phyloP scores from a whole-genome alignment of 2,113 vertebrate species.

The Recurvirostra avosetta region DNA sequence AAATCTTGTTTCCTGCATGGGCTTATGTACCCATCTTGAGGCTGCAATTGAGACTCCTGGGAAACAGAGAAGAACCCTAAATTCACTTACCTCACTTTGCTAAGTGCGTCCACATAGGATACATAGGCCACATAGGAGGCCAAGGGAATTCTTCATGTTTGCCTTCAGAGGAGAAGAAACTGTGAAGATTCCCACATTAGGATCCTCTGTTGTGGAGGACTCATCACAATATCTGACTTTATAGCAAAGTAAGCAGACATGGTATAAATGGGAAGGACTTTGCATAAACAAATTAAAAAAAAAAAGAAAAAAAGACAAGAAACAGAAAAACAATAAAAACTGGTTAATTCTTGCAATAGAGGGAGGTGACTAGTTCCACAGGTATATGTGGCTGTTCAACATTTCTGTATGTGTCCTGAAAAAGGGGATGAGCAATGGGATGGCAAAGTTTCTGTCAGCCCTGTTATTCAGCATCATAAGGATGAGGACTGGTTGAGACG shows the following conservation, averaged over 20 bases:
- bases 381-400: not conserved
- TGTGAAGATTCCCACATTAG: not conserved
- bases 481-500: not conserved
- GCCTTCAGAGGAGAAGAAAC: not conserved
- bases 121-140: no score
- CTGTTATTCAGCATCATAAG: not conserved
- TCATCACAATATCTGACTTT: not conserved
- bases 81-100: not conserved
- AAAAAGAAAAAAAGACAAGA: not conserved
- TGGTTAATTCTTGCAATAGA: not conserved
- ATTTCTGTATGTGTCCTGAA: not conserved
- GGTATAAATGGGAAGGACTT: not conserved
- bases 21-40: not conserved
- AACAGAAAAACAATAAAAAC: not conserved
- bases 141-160: not conserved
- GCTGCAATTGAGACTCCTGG: not conserved
- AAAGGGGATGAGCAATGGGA: not conserved
- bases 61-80: not conserved
- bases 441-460: not conserved
- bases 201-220: not conserved
- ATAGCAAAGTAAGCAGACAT: not conserved
- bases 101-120: not conserved
- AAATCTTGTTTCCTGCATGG: not conserved
- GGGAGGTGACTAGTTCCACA: not conserved
- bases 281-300: not conserved